Base-by-base conservation (phyloP, 2,888 invertebrate species). In the Leptinotarsa rubiginosa region DNA sequence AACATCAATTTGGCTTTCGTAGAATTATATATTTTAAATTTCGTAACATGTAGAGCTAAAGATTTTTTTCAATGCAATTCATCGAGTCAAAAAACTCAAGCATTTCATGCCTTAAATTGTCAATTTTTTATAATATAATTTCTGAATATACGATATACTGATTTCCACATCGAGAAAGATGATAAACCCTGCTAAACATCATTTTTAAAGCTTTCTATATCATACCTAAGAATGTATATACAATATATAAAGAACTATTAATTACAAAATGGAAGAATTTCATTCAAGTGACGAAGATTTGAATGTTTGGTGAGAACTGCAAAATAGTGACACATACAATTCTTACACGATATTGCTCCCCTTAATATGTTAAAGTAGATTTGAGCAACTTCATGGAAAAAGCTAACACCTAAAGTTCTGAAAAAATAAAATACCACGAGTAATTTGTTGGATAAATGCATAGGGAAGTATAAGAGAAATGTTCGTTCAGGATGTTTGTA, bases 191-290 rank as follows among this genome's bases (percentile, higher is more conserved):
- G 83, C 83, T 83, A 81, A 78, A 81, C 79, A 81, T 76, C 78
- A 78, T 79, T 62, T 15, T 47, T 69, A 69, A 69, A 69, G 69
- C 69, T 56, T 69, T 41, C 49, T 72, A 74, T 77, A 75, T 74
- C 69, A 65, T 72, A 75, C 81, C 83, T 81, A 83, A 82, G 83
- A 83, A 83, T 74, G 77, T 81, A 83, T 82, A 74, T 82, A 80
- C 78, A 81, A 71, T 75, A 75, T 73, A 78, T 78, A 77, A 75
- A 77, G 74, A 76, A 65, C 67, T 79, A 74, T 74, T 74, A 76
- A 47, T 78, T 81, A 80, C 77, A 81, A 81, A 79, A 79, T 81
- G 82, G 81, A 82, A 81, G 81, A 82, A 76, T 80, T 75, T 62
- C 73, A 69, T 76, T 76, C 50, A 76, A 78, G 77, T 71, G 70